A percentile compares a stretch with the other conserved stretches of the same genome.
Evolutionary conservation across 2,888 invertebrate genomes (phyloP).

Genomic region (Pyrgus malvae): DNA sequence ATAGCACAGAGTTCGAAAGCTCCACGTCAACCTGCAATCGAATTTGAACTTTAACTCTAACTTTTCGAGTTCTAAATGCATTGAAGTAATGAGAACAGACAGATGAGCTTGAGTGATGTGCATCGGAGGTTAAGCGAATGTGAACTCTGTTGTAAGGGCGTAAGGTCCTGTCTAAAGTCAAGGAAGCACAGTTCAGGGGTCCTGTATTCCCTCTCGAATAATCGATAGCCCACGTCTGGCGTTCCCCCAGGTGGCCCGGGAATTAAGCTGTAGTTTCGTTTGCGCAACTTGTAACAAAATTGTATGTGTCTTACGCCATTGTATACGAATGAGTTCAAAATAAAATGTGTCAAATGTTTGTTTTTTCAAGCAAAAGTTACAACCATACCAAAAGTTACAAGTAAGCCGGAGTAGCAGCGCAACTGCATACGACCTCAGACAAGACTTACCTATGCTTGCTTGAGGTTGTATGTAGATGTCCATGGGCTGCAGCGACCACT

Average conservation of each 20-base stretch:
- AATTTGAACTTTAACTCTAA: neutral
- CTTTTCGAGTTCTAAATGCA: slow-evolving; percentile 7
- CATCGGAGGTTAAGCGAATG: slow-evolving; percentile 1
- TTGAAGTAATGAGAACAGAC: slow-evolving; percentile 3
- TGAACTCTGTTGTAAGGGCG: slow-evolving; percentile 6
- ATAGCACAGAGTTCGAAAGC: slow-evolving; percentile 13
- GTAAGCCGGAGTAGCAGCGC: too few relatives aligned
- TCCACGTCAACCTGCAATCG: neutral
- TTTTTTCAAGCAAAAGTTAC: too few relatives aligned
- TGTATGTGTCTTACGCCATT: slow-evolving; percentile 13
- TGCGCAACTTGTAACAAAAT: neutral
- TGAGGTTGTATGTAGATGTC: too few relatives aligned
- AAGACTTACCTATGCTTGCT: too few relatives aligned
- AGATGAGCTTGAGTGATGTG: slow-evolving; percentile 21
- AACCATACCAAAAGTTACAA: too few relatives aligned
- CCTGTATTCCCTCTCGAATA: slow-evolving; percentile 76
- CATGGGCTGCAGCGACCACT: too few relatives aligned
- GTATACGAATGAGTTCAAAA: too few relatives aligned
- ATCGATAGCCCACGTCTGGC: slow-evolving; percentile 81
- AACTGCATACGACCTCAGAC: too few relatives aligned
- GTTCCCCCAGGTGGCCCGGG: slow-evolving; percentile 52
- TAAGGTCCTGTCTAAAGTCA: slow-evolving; percentile 37
- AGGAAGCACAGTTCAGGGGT: slow-evolving; percentile 60
- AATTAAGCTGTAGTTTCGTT: slow-evolving; percentile 3
- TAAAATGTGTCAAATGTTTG: too few relatives aligned